phyloP scores from a whole-genome alignment of 2,888 invertebrate genomes.

The Acleris holmiana region DNA sequence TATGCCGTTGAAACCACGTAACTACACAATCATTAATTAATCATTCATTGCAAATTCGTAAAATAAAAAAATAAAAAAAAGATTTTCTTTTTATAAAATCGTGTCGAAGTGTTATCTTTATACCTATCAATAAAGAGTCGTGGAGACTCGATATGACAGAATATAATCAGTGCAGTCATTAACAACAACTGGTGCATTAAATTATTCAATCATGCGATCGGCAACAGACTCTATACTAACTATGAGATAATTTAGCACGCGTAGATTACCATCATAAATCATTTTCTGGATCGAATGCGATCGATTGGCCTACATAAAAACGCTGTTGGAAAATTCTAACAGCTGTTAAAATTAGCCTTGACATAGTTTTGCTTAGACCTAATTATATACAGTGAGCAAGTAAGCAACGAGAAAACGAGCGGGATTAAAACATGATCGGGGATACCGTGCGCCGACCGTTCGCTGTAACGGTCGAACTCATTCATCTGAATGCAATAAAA shows the following conservation, averaged over 20 bases:
- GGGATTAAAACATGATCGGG: background rate
- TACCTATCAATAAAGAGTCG: constrained; percentile 4
- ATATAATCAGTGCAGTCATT: constrained; percentile 12
- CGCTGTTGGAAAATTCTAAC: constrained; percentile 27
- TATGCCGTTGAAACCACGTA: background rate
- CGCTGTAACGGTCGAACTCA: constrained; percentile 30
- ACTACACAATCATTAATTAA: too few species aligned
- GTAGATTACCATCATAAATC: constrained; percentile 39
- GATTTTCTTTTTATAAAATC: too few species aligned
- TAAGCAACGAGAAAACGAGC: constrained; percentile 47
- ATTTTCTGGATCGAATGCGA: constrained; percentile 50
- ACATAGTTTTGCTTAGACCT: constrained; percentile 67
- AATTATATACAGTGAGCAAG: constrained; percentile 62
- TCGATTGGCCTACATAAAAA: constrained; percentile 56
- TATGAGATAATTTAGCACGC: constrained; percentile 27
- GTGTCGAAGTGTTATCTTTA: background rate
- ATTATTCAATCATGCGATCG: constrained; percentile 17
- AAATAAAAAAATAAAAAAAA: too few species aligned
- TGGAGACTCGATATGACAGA: background rate
- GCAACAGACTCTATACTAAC: constrained; percentile 14
- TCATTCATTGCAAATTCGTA: too few species aligned
- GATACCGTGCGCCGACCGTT: constrained; percentile 3
- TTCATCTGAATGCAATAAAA: constrained; percentile 32
- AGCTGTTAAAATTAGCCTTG: constrained; percentile 58
- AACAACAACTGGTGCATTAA: constrained; percentile 19